Percentiles rank a stretch among this genome's conserved stretches.
phyloP scores from a whole-genome alignment of 2,888 invertebrate species.

The Thera obeliscata region DNA sequence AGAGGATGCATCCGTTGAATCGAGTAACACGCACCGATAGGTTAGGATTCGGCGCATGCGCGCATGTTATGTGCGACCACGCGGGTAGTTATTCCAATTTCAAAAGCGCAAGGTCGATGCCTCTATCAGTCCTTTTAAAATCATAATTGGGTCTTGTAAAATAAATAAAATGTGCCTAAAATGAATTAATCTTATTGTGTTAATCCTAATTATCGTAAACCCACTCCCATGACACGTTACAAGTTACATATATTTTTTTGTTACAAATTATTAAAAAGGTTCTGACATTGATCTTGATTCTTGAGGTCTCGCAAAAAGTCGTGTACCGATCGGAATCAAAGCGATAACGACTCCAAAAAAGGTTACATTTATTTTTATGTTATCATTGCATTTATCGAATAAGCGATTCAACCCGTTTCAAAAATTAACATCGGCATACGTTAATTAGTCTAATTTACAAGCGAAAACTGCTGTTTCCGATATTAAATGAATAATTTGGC shows the following conservation, averaged over 20 bases:
- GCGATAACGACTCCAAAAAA: slow-evolving; percentile 32
- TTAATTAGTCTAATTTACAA: slow-evolving; percentile 43
- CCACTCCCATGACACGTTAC: slow-evolving; percentile 42
- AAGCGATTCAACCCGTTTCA: slow-evolving; percentile 34
- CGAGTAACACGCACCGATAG: slow-evolving; percentile 68
- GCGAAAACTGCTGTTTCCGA: slow-evolving; percentile 35
- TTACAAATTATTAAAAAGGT: slow-evolving; percentile 24
- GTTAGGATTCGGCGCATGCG: slow-evolving; percentile 49
- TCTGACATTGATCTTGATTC: slow-evolving; percentile 30
- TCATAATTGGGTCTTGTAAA: slow-evolving; percentile 20
- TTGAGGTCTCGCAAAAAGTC: slow-evolving; percentile 30
- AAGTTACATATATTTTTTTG: slow-evolving; percentile 10
- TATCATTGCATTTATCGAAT: slow-evolving; percentile 41
- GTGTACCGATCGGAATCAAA: slow-evolving; percentile 37
- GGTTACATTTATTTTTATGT: slow-evolving; percentile 38
- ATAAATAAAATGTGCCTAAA: slow-evolving; percentile 29
- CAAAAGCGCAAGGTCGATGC: slow-evolving; percentile 29
- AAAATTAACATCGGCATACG: slow-evolving; percentile 40
- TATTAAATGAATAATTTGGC: slow-evolving; percentile 38
- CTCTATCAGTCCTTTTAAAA: slow-evolving; percentile 20
- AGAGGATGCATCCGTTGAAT: slow-evolving; percentile 73
- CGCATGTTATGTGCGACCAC: slow-evolving; percentile 44
- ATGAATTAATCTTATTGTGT: slow-evolving; percentile 30
- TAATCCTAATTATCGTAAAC: slow-evolving; percentile 33
- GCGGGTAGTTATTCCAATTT: slow-evolving; percentile 30